These are phyloP conservation scores for Thryonomys swinderianus DNA, from an alignment of 2,113 vertebrate species.

Conservation along the genomic window DNA sequence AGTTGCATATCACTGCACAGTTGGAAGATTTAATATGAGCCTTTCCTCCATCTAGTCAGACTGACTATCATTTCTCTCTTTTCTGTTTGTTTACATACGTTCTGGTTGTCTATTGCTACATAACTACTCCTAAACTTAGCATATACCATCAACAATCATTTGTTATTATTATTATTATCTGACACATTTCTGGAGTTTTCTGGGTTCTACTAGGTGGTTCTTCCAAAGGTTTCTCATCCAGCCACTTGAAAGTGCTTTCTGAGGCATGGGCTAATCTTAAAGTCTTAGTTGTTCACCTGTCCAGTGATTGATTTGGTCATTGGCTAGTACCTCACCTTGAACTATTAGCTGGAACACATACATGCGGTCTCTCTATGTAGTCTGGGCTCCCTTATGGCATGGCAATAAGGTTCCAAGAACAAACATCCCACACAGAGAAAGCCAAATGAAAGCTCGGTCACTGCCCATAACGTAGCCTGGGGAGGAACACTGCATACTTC, in stretches of 20 bases:
- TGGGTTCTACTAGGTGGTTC: neutral
- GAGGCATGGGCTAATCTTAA: neutral
- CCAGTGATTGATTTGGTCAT: neutral
- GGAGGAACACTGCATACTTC: slow-evolving; percentile 13
- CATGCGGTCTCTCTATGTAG: neutral
- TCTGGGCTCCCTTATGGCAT: neutral
- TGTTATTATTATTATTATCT: neutral
- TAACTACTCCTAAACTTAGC: neutral
- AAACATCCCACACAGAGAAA: neutral
- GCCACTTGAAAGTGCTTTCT: neutral
- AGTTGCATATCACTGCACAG: neutral
- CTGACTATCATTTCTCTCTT: slow-evolving; percentile 12
- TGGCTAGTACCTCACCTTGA: neutral
- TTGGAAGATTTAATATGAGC: neutral
- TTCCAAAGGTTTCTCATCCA: slow-evolving; percentile 22
- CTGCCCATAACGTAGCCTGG: neutral
- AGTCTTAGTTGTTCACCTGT: neutral
- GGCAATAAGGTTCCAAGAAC: neutral
- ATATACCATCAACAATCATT: slow-evolving; percentile 9
- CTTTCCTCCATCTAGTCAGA: slow-evolving; percentile 7
- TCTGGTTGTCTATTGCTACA: neutral
- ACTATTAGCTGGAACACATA: neutral
- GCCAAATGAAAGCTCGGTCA: neutral
- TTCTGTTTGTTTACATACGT: slow-evolving; percentile 2
- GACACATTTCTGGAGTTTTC: slow-evolving; percentile 28